phyloP scores from a whole-genome alignment of 2,888 invertebrate species.

The Ctena decussata region DNA sequence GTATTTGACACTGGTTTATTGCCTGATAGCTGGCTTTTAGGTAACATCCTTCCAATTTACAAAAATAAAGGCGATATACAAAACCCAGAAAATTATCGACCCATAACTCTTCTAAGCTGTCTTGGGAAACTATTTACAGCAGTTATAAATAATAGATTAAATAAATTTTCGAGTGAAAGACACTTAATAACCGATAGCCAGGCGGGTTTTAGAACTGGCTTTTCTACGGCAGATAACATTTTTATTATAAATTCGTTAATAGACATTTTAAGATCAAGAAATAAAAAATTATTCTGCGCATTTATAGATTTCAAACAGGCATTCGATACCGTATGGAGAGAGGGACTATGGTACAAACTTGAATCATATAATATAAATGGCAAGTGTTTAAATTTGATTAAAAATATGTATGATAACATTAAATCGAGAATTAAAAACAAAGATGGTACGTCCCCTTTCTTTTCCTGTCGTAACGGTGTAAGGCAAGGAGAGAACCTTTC shows the following conservation, averaged over 20 bases:
- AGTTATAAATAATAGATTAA: neutral
- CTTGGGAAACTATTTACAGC: neutral
- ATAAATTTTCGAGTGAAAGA: neutral
- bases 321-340: neutral
- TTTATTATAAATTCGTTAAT: neutral
- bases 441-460: neutral
- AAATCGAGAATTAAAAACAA: neutral
- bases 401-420: neutral
- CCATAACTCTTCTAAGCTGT: slow-evolving; percentile 23
- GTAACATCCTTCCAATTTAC: slow-evolving; percentile 34
- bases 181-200: neutral
- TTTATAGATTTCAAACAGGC: slow-evolving; percentile 4
- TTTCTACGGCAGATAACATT: neutral
- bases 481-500: neutral
- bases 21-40: slow-evolving; percentile 21
- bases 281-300: neutral
- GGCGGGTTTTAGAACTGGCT: slow-evolving; percentile 3
- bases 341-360: neutral
- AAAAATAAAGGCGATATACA: slow-evolving; percentile 23
- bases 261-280: neutral
- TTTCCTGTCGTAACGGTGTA: neutral
- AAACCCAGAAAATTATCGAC: slow-evolving; percentile 29
- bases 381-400: neutral
- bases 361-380: neutral
- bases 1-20: slow-evolving; percentile 26